Conservation (phyloP, 2,113 vertebrate species). For the Quiscalus mexicanus region DNA sequence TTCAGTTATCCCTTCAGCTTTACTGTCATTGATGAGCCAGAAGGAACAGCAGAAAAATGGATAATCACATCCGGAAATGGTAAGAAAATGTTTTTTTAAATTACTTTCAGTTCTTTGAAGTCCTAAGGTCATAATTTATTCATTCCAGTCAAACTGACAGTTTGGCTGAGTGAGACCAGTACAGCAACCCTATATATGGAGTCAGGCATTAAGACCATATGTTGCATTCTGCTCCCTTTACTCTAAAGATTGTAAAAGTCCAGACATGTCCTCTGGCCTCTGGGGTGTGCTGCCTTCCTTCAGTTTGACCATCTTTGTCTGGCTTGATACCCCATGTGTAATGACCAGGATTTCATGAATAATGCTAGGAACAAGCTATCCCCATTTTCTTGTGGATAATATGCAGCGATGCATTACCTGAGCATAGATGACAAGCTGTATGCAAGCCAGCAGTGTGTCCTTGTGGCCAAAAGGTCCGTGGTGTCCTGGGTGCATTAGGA, state of each 20-base stretch:
- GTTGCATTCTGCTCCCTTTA: neutral
- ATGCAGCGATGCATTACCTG: neutral
- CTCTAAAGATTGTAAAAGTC: neutral
- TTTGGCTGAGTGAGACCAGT: neutral
- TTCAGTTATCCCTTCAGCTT: conserved; percentile 86
- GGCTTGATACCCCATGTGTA: neutral
- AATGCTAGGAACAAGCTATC: neutral
- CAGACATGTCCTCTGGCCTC: neutral
- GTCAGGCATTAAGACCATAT: neutral
- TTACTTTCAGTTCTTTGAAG: neutral
- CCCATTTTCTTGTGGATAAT: neutral
- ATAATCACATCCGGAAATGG: conserved; percentile 78
- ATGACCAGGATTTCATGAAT: neutral
- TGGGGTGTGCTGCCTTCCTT: neutral
- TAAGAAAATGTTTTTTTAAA: conserved; percentile 55
- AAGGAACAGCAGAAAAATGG: conserved; percentile 76
- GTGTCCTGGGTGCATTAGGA: neutral
- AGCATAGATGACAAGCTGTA: neutral
- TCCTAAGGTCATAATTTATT: neutral
- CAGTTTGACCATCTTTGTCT: neutral
- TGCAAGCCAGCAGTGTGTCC: neutral
- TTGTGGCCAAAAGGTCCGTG: neutral
- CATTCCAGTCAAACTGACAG: neutral
- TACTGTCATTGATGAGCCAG: conserved; percentile 70
- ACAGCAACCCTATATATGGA: neutral